Percentiles rank a stretch among this genome's conserved stretches.
Conservation (phyloP, 2,797 vertebrate genomes). For the Neopelma chrysocephalum region DNA sequence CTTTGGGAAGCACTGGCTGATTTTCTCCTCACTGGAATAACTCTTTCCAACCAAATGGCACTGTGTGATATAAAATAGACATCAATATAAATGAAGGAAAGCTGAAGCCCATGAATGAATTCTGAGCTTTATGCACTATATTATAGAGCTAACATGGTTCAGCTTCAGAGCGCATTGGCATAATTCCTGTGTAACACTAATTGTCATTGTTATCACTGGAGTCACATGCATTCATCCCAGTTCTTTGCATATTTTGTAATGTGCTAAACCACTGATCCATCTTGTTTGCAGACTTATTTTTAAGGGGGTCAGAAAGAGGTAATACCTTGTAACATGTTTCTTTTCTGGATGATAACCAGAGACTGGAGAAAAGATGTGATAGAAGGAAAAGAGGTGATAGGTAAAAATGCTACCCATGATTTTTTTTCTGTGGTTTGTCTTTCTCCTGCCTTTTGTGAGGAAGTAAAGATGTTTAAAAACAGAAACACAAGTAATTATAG, state of each 20-base stretch:
- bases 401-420: neutral
- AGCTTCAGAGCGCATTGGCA: neutral
- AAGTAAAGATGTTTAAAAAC: neutral
- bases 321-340: neutral
- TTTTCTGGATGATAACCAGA: neutral
- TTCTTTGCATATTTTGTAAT: neutral
- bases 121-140: neutral
- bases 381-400: neutral
- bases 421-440: neutral
- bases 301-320: neutral
- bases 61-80: neutral
- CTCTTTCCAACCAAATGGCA: neutral
- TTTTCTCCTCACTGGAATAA: neutral
- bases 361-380: neutral
- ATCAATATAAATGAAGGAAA: neutral
- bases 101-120: neutral
- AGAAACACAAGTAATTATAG: neutral
- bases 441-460: neutral
- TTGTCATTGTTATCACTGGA: neutral
- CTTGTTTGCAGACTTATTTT: neutral
- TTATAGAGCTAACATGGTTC: neutral
- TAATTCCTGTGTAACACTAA: neutral
- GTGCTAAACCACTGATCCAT: neutral
- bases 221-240: neutral
- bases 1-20: neutral